These are phyloP conservation scores for Onychostruthus taczanowskii DNA, from an alignment of 2,113 vertebrate species.

Conservation along the genomic window DNA sequence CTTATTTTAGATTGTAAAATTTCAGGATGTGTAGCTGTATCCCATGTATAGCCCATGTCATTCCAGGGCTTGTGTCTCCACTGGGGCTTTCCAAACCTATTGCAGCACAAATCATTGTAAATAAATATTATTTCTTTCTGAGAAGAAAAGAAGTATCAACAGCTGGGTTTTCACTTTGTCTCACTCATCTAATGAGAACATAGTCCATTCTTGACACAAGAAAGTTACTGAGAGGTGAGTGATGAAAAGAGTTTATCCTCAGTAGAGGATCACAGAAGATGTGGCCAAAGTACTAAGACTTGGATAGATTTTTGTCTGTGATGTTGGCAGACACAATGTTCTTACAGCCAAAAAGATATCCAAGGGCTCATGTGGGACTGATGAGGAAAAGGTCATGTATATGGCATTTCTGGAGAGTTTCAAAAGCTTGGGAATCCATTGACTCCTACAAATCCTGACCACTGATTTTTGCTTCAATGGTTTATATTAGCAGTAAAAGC, in stretches of 20 bases:
- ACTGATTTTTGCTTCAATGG: background rate
- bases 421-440: background rate
- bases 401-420: constrained; percentile 5
- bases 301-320: background rate
- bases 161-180: constrained; percentile 14
- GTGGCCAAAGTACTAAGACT: background rate
- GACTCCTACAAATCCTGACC: background rate
- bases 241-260: background rate
- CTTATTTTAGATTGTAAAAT: background rate
- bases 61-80: background rate
- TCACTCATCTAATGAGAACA: background rate
- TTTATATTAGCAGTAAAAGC: background rate
- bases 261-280: background rate
- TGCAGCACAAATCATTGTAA: background rate
- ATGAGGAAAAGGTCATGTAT: background rate
- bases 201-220: background rate
- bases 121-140: constrained; percentile 14
- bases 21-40: background rate
- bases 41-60: background rate
- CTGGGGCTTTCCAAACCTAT: background rate
- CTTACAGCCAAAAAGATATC: background rate
- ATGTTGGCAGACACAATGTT: background rate
- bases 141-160: background rate
- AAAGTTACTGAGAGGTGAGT: background rate
- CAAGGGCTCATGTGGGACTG: background rate